A percentile compares a stretch with the other conserved stretches of the same genome.
phyloP scores from a whole-genome alignment of 2,888 invertebrate genomes.

The Acleris cristana region DNA sequence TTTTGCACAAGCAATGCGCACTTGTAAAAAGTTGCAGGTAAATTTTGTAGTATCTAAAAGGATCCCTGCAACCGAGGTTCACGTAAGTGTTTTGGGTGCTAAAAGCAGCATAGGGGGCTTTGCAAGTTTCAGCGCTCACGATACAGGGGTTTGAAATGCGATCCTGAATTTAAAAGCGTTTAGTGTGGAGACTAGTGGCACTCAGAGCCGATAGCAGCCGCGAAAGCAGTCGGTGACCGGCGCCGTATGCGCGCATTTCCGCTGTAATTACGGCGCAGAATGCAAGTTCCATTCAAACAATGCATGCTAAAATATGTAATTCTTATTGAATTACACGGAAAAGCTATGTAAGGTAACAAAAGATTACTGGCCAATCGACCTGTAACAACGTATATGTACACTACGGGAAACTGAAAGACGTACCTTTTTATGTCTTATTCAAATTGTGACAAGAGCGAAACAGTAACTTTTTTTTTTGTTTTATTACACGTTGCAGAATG shows the following conservation, averaged over 20 bases:
- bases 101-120: constrained; percentile 22
- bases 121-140: constrained; percentile 22
- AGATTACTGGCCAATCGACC: neutral
- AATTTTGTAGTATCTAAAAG: constrained; percentile 11
- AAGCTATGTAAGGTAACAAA: neutral
- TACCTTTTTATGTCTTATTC: too few relatives aligned
- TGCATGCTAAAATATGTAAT: constrained; percentile 39
- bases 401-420: too few relatives aligned
- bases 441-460: too few relatives aligned
- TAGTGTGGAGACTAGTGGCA: constrained; percentile 21
- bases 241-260: constrained; percentile 51
- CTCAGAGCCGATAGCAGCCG: constrained; percentile 19
- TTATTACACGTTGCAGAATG: too few relatives aligned
- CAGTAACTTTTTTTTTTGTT: too few relatives aligned
- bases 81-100: constrained; percentile 8
- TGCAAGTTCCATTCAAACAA: constrained; percentile 56
- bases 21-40: constrained; percentile 8
- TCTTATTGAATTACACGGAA: constrained; percentile 15
- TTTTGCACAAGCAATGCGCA: constrained; percentile 6
- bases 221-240: constrained; percentile 45
- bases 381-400: too few relatives aligned
- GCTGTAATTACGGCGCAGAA: constrained; percentile 52
- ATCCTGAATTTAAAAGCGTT: constrained; percentile 34
- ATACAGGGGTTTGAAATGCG: constrained; percentile 26
- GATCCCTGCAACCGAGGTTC: neutral